Conservation (phyloP, 2,888 invertebrate genomes). For the Hirtodrosophila histrioides region DNA sequence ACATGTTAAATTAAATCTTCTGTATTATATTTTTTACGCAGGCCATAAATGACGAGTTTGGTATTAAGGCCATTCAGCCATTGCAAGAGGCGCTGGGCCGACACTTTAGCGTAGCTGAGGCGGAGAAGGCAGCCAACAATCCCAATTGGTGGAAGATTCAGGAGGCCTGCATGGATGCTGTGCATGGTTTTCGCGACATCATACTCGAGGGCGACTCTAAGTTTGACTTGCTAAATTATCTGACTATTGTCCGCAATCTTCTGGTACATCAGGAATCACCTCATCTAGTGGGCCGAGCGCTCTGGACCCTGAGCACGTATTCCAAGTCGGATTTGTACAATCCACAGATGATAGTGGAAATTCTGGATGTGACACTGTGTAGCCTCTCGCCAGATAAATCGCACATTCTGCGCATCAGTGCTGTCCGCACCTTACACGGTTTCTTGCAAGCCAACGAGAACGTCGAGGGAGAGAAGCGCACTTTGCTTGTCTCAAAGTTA, state of each 20-base stretch:
- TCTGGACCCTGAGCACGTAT: slow-evolving; percentile 83
- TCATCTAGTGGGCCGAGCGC: slow-evolving; percentile 82
- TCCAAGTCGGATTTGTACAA: slow-evolving; percentile 83
- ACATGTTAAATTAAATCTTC: neutral
- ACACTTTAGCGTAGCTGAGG: slow-evolving; percentile 87
- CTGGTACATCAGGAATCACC: slow-evolving; percentile 82
- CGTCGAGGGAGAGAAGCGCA: slow-evolving; percentile 83
- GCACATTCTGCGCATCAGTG: slow-evolving; percentile 81
- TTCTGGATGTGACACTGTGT: slow-evolving; percentile 80
- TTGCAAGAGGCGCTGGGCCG: slow-evolving; percentile 86
- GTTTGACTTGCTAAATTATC: slow-evolving; percentile 83
- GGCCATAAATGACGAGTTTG: slow-evolving; percentile 86
- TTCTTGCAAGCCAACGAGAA: slow-evolving; percentile 85
- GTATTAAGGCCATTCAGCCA: slow-evolving; percentile 85
- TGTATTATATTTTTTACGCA: slow-evolving; percentile 30
- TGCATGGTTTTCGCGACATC: slow-evolving; percentile 86
- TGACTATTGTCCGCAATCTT: slow-evolving; percentile 82
- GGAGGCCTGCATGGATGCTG: slow-evolving; percentile 88
- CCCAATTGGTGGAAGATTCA: slow-evolving; percentile 88
- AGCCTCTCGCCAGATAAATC: slow-evolving; percentile 82
- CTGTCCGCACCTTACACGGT: slow-evolving; percentile 82
- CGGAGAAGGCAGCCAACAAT: slow-evolving; percentile 84
- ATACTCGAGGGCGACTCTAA: slow-evolving; percentile 82
- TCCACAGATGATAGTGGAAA: slow-evolving; percentile 82
- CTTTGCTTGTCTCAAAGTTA: slow-evolving; percentile 84